Base-by-base conservation (phyloP, 1,140 invertebrate species). In the Aphis craccivora region DNA sequence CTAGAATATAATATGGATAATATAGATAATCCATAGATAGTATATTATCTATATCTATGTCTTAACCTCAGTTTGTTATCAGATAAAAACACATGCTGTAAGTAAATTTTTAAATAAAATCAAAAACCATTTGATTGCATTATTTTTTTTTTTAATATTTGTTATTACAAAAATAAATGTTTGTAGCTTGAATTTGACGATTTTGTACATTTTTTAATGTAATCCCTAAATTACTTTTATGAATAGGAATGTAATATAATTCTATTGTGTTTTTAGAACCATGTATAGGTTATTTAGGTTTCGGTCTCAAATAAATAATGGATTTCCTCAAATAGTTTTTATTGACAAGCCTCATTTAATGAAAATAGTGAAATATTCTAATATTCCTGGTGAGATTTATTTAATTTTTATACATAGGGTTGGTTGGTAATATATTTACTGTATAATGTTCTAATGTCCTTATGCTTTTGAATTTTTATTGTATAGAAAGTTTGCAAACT, bases 211-310 rank as follows among this genome's bases (percentile, higher is more conserved):
- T 40, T 40, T 40, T 40, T 6, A 25, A 8, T 60, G 30, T 60
- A 20, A 40, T 88, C n/a, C 18, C 4, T 67, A 4, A 67, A 67
- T 67, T 67, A 67, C 30, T 76, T 76, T 4, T 76, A 76, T n/a
- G n/a, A 14, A 4, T 35, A n/a, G 60, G 60, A 76, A 55, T 89
- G 51, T 89, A 89, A 51, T 37, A 35, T 35, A 89, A 89, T 48
- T 51, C n/a, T 45, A 60, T 76, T n/a, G 60, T 76, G n/a, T 76
- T 18, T 67, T 67, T 43, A 20, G 6, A 91, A 92, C 37, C 45
- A 92, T 92, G 91, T 83, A 92, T 40, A 92, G 91, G 22, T 84
- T 92, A 83, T 92, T 92, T 51, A 92, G 11, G 45, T 37, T 92
- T 48, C 40, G 45, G 40, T 92, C 91, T 84, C 91, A 92, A 53